Evolutionary conservation across 2,113 vertebrate species (phyloP), one percentile per base, ranked within the genome.

Genomic region (Tyto alba): DNA sequence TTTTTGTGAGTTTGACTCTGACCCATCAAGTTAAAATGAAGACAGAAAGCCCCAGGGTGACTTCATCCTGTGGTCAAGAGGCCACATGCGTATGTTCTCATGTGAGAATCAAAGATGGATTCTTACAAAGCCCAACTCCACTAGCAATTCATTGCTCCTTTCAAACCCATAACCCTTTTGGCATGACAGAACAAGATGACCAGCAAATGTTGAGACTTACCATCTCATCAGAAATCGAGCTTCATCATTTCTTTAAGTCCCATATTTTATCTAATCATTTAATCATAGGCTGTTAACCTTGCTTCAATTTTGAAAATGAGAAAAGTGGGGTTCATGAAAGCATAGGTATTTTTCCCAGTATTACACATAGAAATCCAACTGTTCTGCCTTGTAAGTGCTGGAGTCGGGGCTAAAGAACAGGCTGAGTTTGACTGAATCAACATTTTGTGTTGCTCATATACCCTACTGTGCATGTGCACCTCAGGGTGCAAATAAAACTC

Each of bases 61-160:
- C 26, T 78, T 93, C 16, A 11, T 71, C 25, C n/a, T 38, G 16
- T 67, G 55, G 50, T 69, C 45, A 48, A 84, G 73, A 69, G 68
- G 59, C 25, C 36, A 45, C 20, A 10, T 26, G 34, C 0, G 0
- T 26, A 8, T 16, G 13, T 3, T 50, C 7, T 86, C 9, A 9
- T 26, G 21, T 43, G 4, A 57, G 21, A 86, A 56, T 66, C 18
- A 56, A 64, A 83, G 40, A 43, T 0, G 2, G 36, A 66, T 66
- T 66, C n/a, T 89, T 74, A 40, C 13, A 16, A 86, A 74, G 27
- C 8, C 27, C 50, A 69, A 2, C 22, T 76, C 57, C 8, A 0
- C 10, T 19, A 66, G 32, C 32, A 83, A n/a, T 32, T 66, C 34
- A 17, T 68, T 72, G 13, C 20, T 80, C 11, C 48, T 76, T 86